Evolutionary conservation across 2,888 invertebrate species (phyloP), one percentile per base, ranked within the genome.

Genomic region (Linyphia triangularis): DNA sequence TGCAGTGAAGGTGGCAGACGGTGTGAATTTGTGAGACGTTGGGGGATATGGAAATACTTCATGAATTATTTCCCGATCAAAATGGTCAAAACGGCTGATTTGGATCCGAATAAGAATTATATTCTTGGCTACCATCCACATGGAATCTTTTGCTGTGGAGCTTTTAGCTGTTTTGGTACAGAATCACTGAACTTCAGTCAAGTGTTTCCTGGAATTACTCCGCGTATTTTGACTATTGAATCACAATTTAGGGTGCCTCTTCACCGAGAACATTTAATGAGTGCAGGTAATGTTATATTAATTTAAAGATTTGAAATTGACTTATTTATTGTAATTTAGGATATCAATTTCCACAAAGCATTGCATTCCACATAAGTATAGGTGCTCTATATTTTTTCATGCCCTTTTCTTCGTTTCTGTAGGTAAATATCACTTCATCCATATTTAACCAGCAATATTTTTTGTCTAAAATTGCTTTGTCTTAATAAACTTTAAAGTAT

Each of bases 91-190:
- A 97, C 96, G 0, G 95, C 94, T 0, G 96, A 98, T 2, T 92
- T 99, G 81, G 95, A 96, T 91, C 95, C 97, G 0, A 93, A 95
- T 40, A 95, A 94, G 91, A 97, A 97, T 93, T 98, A 98, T 92
- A 93, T 98, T 26, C 95, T 97, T 89, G 97, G 97, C 6, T 95
- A 95, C 88, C 98, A 97, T 93, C 99, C 99, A 0, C 99, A 99
- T 93, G 99, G 99, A 0, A 94, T 98, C 0, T 93, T 98, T 19
- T 95, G 96, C 70, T 94, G 95, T 28, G 97, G 98, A 0, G 95
- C 95, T 0, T 96, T 96, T 90, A 94, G 95, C 0, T 95, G 96
- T 61, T 97, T 98, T 93, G 95, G 95, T 0, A 96, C 96, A 0
- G 96, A 94, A 90, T 94, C 92, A 19, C 93, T 93, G 0, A 92